These are phyloP conservation scores for Platichthys flesus DNA, from an alignment of 2,113 vertebrate species.

Conservation along the genomic window DNA sequence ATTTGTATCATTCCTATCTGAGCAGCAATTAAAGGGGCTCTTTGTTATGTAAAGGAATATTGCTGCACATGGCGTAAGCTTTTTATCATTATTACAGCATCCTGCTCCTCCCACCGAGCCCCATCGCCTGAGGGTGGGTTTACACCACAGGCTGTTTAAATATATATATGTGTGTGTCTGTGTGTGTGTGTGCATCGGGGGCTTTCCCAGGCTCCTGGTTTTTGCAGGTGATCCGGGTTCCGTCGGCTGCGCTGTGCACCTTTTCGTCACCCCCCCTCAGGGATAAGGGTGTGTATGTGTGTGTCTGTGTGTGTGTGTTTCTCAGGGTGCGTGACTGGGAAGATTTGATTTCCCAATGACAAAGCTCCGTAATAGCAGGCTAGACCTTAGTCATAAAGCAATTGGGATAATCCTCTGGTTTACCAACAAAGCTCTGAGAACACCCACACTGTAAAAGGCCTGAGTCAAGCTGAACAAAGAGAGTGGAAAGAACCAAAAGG, in stretches of 20 bases:
- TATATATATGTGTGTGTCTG: neutral
- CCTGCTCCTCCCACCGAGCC: constrained; percentile 22
- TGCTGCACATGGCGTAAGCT: constrained; percentile 29
- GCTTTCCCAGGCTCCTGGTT: constrained; percentile 64
- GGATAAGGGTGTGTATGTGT: constrained; percentile 57
- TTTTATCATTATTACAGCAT: constrained; percentile 54
- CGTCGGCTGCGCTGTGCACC: constrained; percentile 16
- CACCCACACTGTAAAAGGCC: constrained; percentile 64
- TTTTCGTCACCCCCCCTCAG: constrained; percentile 32
- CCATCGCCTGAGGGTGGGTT: constrained; percentile 22
- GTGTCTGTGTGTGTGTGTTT: constrained; percentile 41
- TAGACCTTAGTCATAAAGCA: constrained; percentile 74
- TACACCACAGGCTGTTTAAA: constrained; percentile 15
- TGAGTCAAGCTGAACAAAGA: constrained; percentile 45
- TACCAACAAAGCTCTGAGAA: constrained; percentile 72
- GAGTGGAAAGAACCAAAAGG: constrained; percentile 12
- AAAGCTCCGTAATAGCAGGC: constrained; percentile 71
- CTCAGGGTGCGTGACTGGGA: constrained; percentile 62
- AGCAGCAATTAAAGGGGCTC: constrained; percentile 31
- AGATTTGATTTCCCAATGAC: constrained; percentile 69
- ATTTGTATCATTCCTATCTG: constrained; percentile 18
- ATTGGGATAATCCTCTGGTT: constrained; percentile 72
- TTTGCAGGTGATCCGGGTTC: constrained; percentile 54
- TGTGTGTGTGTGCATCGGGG: constrained; percentile 25
- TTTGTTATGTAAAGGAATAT: constrained; percentile 40